A percentile compares a stretch with the other conserved stretches of the same genome.
Evolutionary conservation across 2,113 vertebrate species (phyloP).

Genomic region (Antechinus flavipes): DNA sequence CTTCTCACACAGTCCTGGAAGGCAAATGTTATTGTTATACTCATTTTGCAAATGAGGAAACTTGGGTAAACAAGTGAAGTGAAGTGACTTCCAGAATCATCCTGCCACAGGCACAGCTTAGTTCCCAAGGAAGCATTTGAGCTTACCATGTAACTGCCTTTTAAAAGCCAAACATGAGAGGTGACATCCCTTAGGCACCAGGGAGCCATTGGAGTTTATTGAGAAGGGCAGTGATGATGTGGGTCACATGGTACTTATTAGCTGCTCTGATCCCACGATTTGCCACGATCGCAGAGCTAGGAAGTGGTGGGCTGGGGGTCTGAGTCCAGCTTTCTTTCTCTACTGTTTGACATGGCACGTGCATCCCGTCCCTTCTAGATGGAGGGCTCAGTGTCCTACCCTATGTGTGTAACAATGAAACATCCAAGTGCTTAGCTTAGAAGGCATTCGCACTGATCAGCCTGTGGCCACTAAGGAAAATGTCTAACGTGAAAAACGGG

Average conservation of each 20-base stretch:
- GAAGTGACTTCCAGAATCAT: background rate
- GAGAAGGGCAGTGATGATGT: too few relatives aligned
- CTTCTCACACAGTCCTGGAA: background rate
- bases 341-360: background rate
- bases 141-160: background rate
- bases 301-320: background rate
- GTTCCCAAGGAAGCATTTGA: background rate
- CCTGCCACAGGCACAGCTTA: background rate
- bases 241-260: too few relatives aligned
- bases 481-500: background rate
- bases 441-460: background rate
- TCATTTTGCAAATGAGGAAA: background rate
- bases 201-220: background rate
- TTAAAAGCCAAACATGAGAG: background rate
- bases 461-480: background rate
- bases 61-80: background rate
- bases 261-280: background rate
- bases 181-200: background rate
- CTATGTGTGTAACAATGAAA: background rate
- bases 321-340: background rate
- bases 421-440: background rate
- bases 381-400: background rate
- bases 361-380: background rate
- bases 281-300: background rate
- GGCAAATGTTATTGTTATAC: background rate